Evolutionary conservation across 2,113 vertebrate species (phyloP).

Genomic region (Lagopus leucura): DNA sequence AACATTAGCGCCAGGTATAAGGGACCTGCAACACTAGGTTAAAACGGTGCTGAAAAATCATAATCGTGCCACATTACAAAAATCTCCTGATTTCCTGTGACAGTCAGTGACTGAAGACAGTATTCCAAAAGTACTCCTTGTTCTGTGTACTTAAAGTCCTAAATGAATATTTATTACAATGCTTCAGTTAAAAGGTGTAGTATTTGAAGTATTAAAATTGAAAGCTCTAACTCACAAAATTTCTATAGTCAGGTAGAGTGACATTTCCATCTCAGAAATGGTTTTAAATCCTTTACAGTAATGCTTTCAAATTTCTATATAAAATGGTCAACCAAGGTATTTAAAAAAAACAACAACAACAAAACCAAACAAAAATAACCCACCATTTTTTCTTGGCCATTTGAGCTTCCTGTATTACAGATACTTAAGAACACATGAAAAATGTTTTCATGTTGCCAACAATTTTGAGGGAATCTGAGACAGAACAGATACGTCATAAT

Average conservation of each 20-base stretch:
- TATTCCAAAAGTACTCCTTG: background rate
- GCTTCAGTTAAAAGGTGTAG: background rate
- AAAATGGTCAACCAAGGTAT: background rate
- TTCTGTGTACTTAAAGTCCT: accelerated
- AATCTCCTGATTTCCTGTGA: background rate
- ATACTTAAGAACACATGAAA: constrained; percentile 41
- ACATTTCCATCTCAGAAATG: background rate
- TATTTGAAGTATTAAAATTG: background rate
- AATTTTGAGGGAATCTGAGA: constrained; percentile 37
- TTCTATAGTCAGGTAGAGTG: background rate
- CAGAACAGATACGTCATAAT: constrained; percentile 47
- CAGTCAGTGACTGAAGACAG: background rate
- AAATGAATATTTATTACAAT: background rate
- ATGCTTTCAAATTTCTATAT: background rate
- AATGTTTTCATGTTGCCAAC: background rate
- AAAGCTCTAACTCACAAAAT: background rate
- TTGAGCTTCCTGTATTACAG: background rate
- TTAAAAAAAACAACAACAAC: background rate
- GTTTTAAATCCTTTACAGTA: background rate
- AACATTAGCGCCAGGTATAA: background rate
- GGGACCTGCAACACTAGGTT: background rate
- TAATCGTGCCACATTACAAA: background rate
- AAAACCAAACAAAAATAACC: background rate
- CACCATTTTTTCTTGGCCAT: background rate
- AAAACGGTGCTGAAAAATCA: background rate